Evolutionary conservation across 2,888 invertebrate genomes (phyloP), one percentile per base, ranked within the genome.

Genomic region (Agriopis marginaria): DNA sequence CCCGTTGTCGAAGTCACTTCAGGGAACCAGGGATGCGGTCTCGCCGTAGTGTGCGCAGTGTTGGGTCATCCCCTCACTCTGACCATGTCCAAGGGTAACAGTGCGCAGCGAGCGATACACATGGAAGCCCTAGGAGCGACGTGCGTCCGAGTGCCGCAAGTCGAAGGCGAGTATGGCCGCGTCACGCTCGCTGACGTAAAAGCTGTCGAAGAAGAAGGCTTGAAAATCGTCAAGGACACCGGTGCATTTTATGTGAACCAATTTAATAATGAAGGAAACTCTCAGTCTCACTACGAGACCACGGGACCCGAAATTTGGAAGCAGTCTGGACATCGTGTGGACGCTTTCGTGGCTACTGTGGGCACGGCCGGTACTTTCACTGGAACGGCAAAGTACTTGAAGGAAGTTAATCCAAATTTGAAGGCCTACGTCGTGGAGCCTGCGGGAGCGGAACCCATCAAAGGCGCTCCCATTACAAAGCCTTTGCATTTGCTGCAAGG

Each of bases 291-390:
- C 79, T 94, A 93, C 74, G 69, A 79, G n/a, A 86, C 87, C 1
- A 94, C 94, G 0, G 93, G 94, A 0, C 94, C 93, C 1, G 93
- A 94, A 76, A 93, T 94, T 72, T 94, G 93, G 93, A 85, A 79
- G 60, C 93, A 94, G 71, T 91, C 93, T 7, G 93, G 93, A 10
- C 88, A 91, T 23, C 90, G 77, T 3, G 86, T 94, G 2, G 92
- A 94, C 61, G 93, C 86, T 1, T 93, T 93, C 65, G 82, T 93
- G 10, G 91, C 91, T 0, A 86, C 92, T 3, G 90, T 93, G 1
- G 93, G 93, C 1, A 94, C 93, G 0, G 90, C 90, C 0, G 93
- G 93, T 0, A 92, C 93, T 0, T 93, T 93, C 65, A 82, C 85
- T 6, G 93, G 93, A 0, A 89, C 90, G 0, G 72, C 93, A 1